A percentile compares a stretch with the other conserved stretches of the same genome.
phyloP scores from a whole-genome alignment of 2,113 vertebrate species.

The Bos taurus region ARS-UCD2.0 NC_037337.1:67313501-67314000 shows the following conservation, averaged over 20 bases:
- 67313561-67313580: background rate
- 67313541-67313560: accelerated
- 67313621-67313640: background rate
- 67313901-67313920: background rate
- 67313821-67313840: background rate
- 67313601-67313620: background rate
- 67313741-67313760: background rate
- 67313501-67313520: accelerated
- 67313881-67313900: background rate
- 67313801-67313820: background rate
- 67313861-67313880: background rate
- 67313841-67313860: background rate
- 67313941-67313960: background rate
- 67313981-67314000: background rate
- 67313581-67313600: background rate
- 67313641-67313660: background rate
- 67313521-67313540: background rate
- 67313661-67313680: background rate
- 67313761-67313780: background rate
- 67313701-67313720: background rate
- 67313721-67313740: background rate
- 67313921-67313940: background rate
- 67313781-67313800: background rate
- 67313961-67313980: background rate
- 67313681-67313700: background rate